These are phyloP conservation scores for Podargus strigoides DNA, from an alignment of 2,797 vertebrate genomes.

Conservation along the genomic window DNA sequence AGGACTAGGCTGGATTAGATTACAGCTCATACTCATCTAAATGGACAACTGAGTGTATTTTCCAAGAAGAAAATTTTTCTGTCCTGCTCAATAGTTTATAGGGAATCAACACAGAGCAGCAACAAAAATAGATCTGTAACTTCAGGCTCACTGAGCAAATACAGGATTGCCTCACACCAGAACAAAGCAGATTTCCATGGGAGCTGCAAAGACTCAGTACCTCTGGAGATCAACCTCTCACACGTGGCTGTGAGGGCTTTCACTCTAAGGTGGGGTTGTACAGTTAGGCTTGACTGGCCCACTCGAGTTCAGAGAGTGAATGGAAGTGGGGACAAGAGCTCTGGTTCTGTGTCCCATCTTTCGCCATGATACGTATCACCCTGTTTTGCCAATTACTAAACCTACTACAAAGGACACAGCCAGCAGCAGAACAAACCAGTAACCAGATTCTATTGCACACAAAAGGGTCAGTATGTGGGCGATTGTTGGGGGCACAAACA, in stretches of 20 bases:
- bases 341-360: background rate
- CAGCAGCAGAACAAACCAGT: no score
- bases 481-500: no score
- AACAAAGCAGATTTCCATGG: background rate
- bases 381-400: no score
- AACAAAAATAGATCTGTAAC: background rate
- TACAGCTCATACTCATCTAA: background rate
- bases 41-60: background rate
- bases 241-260: accelerated
- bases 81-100: background rate
- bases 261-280: background rate
- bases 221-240: background rate
- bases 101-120: background rate
- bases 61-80: background rate
- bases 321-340: background rate
- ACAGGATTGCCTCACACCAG: background rate
- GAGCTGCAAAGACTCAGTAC: background rate
- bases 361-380: accelerated
- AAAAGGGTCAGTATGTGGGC: no score
- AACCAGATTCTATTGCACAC: no score
- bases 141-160: background rate
- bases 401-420: no score
- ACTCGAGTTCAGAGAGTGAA: background rate
- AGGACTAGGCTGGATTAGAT: background rate
- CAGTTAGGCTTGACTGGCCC: background rate